Percentiles rank a stretch among this genome's conserved stretches.
phyloP scores from a whole-genome alignment of 2,113 vertebrate species.

The Scortum barcoo region DNA sequence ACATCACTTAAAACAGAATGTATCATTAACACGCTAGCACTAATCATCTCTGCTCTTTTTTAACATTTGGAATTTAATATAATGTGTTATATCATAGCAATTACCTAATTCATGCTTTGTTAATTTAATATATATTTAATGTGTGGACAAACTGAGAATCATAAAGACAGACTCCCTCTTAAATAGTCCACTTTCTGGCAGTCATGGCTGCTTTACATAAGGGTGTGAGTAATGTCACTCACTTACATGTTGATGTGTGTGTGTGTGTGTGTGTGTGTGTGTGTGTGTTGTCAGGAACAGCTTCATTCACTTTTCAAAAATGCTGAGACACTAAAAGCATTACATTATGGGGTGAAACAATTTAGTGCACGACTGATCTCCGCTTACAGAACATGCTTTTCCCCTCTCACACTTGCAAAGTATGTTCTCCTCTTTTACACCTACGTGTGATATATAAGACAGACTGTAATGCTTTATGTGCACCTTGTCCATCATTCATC shows the following conservation, averaged over 20 bases:
- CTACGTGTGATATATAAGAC: too few species aligned
- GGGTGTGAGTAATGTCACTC: background rate
- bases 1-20: background rate
- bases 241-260: background rate
- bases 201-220: background rate
- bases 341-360: background rate
- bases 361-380: background rate
- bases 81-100: background rate
- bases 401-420: background rate
- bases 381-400: background rate
- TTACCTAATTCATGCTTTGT: too few species aligned
- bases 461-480: too few species aligned
- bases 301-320: background rate
- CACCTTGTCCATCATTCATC: background rate
- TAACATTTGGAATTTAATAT: background rate
- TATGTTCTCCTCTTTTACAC: background rate
- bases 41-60: background rate
- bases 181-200: background rate
- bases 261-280: slow-evolving; percentile 7
- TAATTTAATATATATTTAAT: background rate
- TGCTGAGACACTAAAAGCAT: background rate
- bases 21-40: background rate
- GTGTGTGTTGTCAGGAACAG: background rate
- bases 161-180: background rate
- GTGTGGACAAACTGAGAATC: background rate